These are phyloP conservation scores for Peromyscus nudipes DNA, from an alignment of 2,797 vertebrate genomes.

Conservation along the genomic window DNA sequence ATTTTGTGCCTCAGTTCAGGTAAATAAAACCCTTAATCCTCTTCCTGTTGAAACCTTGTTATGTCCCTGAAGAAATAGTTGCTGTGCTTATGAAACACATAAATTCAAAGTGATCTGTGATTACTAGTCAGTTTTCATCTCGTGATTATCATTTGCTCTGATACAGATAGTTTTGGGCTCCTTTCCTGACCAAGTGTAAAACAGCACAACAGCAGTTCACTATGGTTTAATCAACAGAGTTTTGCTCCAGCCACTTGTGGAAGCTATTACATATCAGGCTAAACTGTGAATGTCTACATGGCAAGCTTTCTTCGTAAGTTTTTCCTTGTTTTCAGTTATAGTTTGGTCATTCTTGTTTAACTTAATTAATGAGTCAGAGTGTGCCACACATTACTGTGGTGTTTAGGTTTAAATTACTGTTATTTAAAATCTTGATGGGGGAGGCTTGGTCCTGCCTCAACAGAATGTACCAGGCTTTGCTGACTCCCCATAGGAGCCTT, in stretches of 20 bases:
- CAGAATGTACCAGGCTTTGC: too few species aligned
- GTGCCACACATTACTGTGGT: neutral
- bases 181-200: neutral
- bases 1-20: slow-evolving; percentile 59
- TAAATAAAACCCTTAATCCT: slow-evolving; percentile 75
- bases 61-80: neutral
- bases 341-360: neutral
- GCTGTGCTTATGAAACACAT: slow-evolving; percentile 27
- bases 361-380: neutral
- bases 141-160: neutral
- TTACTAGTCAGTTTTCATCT: neutral
- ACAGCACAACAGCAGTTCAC: neutral
- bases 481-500: too few species aligned
- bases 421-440: neutral
- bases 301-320: neutral
- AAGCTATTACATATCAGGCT: neutral
- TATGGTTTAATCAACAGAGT: neutral
- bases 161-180: neutral
- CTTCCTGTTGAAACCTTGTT: slow-evolving; percentile 68
- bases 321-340: neutral
- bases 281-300: neutral
- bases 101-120: neutral
- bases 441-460: too few species aligned
- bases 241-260: neutral
- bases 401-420: neutral